A percentile compares a stretch with the other conserved stretches of the same genome.
These are phyloP conservation scores for Holacanthus passer DNA, from an alignment of 2,113 vertebrate species.

Conservation along the genomic window DNA sequence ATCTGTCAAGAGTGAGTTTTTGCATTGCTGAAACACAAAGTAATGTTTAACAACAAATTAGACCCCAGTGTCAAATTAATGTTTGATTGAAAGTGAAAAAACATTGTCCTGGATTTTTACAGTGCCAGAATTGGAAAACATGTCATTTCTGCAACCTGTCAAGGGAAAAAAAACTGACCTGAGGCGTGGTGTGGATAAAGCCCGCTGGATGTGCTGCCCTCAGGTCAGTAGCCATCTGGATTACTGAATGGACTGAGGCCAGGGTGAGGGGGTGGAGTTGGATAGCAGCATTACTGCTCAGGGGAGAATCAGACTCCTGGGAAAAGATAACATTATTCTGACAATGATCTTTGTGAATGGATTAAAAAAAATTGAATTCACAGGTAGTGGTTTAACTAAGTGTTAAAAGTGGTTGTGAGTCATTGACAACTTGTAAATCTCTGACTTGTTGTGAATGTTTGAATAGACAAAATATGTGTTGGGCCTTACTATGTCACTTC, in stretches of 20 bases:
- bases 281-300: constrained; percentile 84
- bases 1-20: neutral
- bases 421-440: neutral
- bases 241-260: constrained; percentile 85
- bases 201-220: constrained; percentile 84
- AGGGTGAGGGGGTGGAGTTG: constrained; percentile 86
- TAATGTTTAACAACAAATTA: neutral
- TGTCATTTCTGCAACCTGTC: neutral
- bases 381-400: neutral
- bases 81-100: neutral
- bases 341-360: neutral
- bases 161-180: constrained; percentile 79
- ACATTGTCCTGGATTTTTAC: neutral
- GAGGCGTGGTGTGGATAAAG: constrained; percentile 87
- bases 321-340: constrained; percentile 12
- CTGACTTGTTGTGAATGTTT: constrained; percentile 1
- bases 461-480: neutral
- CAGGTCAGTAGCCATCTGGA: constrained; percentile 86
- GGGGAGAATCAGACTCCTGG: constrained; percentile 92
- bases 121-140: neutral
- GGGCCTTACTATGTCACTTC: constrained; percentile 92
- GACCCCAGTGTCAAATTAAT: neutral
- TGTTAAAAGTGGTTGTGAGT: neutral
- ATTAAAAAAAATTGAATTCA: neutral
- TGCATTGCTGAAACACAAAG: neutral